Percentiles rank a stretch among this genome's conserved stretches.
These are phyloP conservation scores for Siderastrea siderea DNA, from an alignment of 92 coral and sea anemone genomes.

Conservation along the genomic window DNA sequence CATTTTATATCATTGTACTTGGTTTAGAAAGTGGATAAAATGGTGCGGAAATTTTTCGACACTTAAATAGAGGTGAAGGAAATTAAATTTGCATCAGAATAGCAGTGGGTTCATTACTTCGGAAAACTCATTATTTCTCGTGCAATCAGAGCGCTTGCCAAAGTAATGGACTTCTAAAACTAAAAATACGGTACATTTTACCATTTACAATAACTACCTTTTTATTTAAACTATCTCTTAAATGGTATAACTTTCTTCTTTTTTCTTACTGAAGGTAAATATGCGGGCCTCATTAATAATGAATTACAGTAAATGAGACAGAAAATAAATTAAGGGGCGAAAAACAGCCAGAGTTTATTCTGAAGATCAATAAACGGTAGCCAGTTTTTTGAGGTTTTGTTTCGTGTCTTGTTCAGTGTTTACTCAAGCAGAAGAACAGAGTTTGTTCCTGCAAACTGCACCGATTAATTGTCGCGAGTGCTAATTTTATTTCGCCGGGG, in stretches of 20 bases:
- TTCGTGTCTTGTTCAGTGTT: slow-evolving; percentile 21
- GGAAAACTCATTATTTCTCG: slow-evolving; percentile 77
- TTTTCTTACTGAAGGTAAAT: slow-evolving; percentile 64
- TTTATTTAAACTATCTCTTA: slow-evolving; percentile 68
- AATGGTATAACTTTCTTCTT: slow-evolving; percentile 69
- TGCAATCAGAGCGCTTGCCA: slow-evolving; percentile 74
- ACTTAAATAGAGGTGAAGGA: slow-evolving; percentile 69
- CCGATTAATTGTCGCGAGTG: slow-evolving; percentile 14
- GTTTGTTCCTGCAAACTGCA: slow-evolving; percentile 19
- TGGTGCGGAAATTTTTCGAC: slow-evolving; percentile 78
- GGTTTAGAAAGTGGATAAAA: slow-evolving; percentile 76
- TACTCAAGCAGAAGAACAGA: slow-evolving; percentile 38
- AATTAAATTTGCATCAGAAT: slow-evolving; percentile 93
- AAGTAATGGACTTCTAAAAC: slow-evolving; percentile 75
- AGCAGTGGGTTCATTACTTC: slow-evolving; percentile 61
- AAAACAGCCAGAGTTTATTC: slow-evolving; percentile 69
- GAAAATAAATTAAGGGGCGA: slow-evolving; percentile 55
- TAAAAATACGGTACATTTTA: slow-evolving; percentile 56
- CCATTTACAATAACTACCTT: slow-evolving; percentile 49
- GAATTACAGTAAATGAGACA: slow-evolving; percentile 63
- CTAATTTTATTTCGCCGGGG: slow-evolving; percentile 35
- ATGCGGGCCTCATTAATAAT: slow-evolving; percentile 73
- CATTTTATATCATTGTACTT: slow-evolving; percentile 74
- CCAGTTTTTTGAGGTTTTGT: slow-evolving; percentile 52
- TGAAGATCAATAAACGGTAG: slow-evolving; percentile 69